Evolutionary conservation across 2,888 invertebrate genomes (phyloP), one percentile per base, ranked within the genome.

Genomic region (Bembecia ichneumoniformis): DNA sequence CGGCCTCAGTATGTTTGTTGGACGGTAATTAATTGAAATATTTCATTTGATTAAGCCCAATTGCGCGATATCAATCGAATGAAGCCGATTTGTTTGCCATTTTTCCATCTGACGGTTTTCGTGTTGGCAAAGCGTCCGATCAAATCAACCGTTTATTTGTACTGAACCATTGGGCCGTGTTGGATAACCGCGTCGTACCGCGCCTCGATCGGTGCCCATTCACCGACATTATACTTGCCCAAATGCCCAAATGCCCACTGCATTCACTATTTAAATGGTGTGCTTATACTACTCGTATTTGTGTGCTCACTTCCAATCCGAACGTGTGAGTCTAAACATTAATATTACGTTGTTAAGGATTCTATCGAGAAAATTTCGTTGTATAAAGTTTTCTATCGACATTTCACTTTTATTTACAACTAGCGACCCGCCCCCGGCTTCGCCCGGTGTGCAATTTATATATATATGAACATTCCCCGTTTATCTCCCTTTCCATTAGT

Each of bases 81-180:
- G 60, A 61, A 59, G 60, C 54, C 60, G 53, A 63, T 63, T 60
- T 61, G 64, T 69, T 61, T 57, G 57, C 56, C 52, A 57, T 59
- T 55, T 40, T 40, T 40, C 13, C 14, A 13, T 40, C 40, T 14
- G 14, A 40, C 14, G 40, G 40, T 40, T n/a, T 40, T 40, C 40
- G 40, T 11, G n/a, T 40, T 40, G 44, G 44, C 44, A 44, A 62
- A 62, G 66, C 67, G 64, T 60, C 58, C 62, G 74, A 74, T 76
- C 73, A 75, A 79, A 78, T 77, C 78, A 72, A 63, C 68, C 77
- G 72, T 68, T 71, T 76, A 76, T 80, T 81, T 79, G 79, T 74
- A 60, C 68, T 65, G 60, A 57, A 49, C 64, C 70, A 69, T 51
- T 66, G 64, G 67, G 52, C 72, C 67, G 73, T 68, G 55, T 50